Evolutionary conservation across 2,888 invertebrate species (phyloP), one percentile per base, ranked within the genome.

Genomic region (Netelia virgata): DNA sequence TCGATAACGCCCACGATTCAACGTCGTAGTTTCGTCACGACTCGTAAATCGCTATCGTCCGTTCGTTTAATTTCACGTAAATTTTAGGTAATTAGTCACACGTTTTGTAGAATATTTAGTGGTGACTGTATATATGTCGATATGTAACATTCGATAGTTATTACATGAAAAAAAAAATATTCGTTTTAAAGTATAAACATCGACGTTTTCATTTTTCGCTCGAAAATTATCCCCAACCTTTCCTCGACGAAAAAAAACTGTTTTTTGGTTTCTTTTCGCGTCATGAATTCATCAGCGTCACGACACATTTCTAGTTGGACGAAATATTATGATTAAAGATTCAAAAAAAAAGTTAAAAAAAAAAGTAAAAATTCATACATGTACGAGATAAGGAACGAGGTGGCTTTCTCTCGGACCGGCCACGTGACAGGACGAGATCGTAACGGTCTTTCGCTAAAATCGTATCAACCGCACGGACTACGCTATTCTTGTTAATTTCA

Each of bases 81-180:
- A 73, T 77, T 53, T 85, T 85, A 85, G 77, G 70, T 87, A 84
- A 72, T 86, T 91, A 91, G 90, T 90, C 89, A 90, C 90, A 88
- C 88, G 88, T 88, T 89, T 86, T 89, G 86, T 91, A 91, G 91
- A 84, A 89, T 88, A 77, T 74, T 86, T 89, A 91, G 89, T 90
- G 91, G 92, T 92, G 92, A 92, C 91, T 93, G 92, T 93, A 93
- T 93, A 93, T 93, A 93, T 93, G 92, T 93, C 91, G 90, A 93
- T 92, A 93, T 93, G 93, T 93, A 92, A 92, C 91, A 93, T 92
- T 93, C 91, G 89, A 91, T 90, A 90, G 88, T 88, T 90, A 90
- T 76, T 73, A 75, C 47, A 85, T 66, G 53, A 75, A 78, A 18
- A 72, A 61, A 57, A 14, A 83, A 83, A 83, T 83, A 83, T 86